These are phyloP conservation scores for Nibea albiflora DNA, from an alignment of 2,113 vertebrate genomes.

Conservation along the genomic window DNA sequence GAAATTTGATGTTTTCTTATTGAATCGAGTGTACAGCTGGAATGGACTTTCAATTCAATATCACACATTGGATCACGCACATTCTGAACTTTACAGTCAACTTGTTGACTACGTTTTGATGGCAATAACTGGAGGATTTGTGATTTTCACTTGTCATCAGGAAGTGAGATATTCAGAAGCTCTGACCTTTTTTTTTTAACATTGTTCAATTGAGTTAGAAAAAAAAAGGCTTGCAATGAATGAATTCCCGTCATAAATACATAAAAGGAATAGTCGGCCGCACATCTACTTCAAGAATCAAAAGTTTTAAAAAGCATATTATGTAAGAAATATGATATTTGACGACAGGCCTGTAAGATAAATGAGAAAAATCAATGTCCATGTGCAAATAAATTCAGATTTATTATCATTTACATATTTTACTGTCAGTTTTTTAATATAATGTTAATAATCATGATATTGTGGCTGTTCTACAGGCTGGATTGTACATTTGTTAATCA, in stretches of 20 bases:
- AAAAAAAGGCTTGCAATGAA: too few relatives aligned
- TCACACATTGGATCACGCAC: background rate
- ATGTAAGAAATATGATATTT: background rate
- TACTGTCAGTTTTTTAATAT: background rate
- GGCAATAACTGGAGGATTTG: background rate
- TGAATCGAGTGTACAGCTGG: background rate
- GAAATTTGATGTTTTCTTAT: constrained; percentile 24
- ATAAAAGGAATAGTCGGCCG: too few relatives aligned
- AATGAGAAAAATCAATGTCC: background rate
- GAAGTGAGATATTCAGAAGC: background rate
- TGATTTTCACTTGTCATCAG: constrained; percentile 16
- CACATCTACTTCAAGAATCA: background rate
- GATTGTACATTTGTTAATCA: background rate
- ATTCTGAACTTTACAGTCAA: constrained; percentile 7
- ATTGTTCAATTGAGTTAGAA: background rate
- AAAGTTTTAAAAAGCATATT: background rate
- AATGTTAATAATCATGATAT: background rate
- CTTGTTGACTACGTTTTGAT: background rate
- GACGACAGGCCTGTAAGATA: background rate
- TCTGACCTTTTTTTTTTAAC: background rate
- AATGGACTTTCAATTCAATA: background rate
- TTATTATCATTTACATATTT: background rate
- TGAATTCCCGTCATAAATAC: too few relatives aligned
- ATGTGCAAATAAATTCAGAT: background rate
- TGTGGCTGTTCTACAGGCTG: background rate